These are phyloP conservation scores for Pontoporia blainvillei DNA, from an alignment of 2,113 vertebrate genomes.

Conservation along the genomic window DNA sequence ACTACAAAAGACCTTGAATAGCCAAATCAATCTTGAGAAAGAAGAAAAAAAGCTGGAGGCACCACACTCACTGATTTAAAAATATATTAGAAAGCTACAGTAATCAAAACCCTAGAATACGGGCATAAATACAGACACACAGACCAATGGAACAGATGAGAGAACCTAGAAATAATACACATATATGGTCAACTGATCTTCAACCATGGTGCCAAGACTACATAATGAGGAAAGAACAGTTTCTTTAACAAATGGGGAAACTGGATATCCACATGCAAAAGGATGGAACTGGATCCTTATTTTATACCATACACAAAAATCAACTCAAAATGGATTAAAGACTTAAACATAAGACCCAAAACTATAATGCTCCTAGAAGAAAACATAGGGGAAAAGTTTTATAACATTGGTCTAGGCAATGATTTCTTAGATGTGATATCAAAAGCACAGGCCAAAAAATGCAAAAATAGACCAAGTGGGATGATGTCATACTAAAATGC, in stretches of 20 bases:
- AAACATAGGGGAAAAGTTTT: not conserved
- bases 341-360: not conserved
- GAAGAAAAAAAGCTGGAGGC: not conserved
- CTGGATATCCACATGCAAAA: not conserved
- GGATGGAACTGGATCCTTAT: not conserved
- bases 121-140: not conserved
- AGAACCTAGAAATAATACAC: not conserved
- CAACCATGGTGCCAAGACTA: not conserved
- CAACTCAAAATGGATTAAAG: not conserved
- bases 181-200: not conserved
- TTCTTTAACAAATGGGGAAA: not conserved
- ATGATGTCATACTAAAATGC: not conserved
- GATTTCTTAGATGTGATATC: not conserved
- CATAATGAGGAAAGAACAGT: not conserved
- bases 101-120: not conserved
- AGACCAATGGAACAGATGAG: not conserved
- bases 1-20: not conserved
- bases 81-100: not conserved
- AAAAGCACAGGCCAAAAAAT: not conserved
- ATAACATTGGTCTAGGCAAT: not conserved
- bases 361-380: not conserved
- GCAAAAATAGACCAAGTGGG: not conserved
- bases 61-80: not conserved
- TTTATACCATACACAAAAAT: not conserved
- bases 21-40: not conserved